A percentile compares a stretch with the other conserved stretches of the same genome.
Conservation (phyloP, 2,797 vertebrate genomes). For the Amniataba percoides region DNA sequence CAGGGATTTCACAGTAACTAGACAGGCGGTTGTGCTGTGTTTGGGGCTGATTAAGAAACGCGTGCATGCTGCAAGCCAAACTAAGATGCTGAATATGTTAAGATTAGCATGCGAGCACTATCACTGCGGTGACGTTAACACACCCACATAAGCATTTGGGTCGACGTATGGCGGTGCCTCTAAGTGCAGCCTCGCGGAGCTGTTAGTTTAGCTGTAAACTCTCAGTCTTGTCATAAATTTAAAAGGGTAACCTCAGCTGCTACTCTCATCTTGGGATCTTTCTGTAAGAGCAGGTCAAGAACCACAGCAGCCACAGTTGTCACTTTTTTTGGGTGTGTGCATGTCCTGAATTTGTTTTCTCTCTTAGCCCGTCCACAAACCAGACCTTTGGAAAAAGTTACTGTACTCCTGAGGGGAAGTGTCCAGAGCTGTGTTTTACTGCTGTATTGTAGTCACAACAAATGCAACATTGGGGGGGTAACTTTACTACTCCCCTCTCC, state of each 20-base stretch:
- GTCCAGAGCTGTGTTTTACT: constrained; percentile 55
- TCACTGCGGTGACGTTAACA: neutral
- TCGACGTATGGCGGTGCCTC: neutral
- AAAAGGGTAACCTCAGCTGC: neutral
- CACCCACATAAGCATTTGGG: neutral
- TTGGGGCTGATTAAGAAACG: neutral
- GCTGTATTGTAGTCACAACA: constrained; percentile 67
- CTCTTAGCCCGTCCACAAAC: neutral
- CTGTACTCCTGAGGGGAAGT: constrained; percentile 4
- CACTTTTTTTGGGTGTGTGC: neutral
- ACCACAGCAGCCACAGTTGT: neutral
- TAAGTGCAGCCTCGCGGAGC: neutral
- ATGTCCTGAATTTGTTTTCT: constrained; percentile 16
- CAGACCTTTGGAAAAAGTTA: constrained; percentile 59
- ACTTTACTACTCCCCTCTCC: constrained; percentile 21
- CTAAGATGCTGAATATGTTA: neutral
- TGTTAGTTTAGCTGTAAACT: neutral
- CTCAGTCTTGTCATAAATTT: neutral
- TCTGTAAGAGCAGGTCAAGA: neutral
- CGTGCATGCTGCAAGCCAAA: neutral
- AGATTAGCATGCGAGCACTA: neutral
- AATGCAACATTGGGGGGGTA: constrained; percentile 24
- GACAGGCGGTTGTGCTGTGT: neutral
- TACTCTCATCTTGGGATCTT: neutral
- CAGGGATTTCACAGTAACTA: neutral